Evolutionary conservation across 2,888 invertebrate species (phyloP).

Genomic region (Tineola bisselliella): DNA sequence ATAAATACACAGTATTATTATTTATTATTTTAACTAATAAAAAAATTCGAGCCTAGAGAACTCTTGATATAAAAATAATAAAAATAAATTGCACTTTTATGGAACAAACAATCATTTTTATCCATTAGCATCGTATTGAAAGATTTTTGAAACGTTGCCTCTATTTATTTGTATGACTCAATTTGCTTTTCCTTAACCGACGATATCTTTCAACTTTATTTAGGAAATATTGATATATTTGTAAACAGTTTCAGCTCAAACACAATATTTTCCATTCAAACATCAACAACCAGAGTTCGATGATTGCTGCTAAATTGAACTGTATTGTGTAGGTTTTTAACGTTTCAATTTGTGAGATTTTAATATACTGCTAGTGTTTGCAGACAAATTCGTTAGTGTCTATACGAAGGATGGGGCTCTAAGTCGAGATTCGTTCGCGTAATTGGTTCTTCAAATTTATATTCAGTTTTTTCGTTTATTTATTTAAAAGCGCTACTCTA

Average conservation of each 20-base stretch:
- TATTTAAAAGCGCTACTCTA: neutral
- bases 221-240: neutral
- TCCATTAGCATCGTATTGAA: neutral
- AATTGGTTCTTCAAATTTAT: neutral
- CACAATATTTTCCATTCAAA: conserved; percentile 3
- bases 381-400: conserved; percentile 6
- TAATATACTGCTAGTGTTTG: neutral
- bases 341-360: neutral
- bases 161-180: neutral
- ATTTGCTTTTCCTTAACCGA: neutral
- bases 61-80: no score
- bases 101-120: no score
- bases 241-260: conserved; percentile 5
- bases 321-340: neutral
- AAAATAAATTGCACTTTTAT: no score
- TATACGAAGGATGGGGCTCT: neutral
- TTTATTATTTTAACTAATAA: no score
- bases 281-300: neutral
- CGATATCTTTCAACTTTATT: neutral
- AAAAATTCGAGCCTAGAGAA: no score
- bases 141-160: neutral
- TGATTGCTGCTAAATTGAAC: neutral
- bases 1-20: no score
- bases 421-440: neutral
- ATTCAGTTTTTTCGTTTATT: neutral